Percentiles rank a stretch among this genome's conserved stretches.
These are phyloP conservation scores for Sparidentex hasta DNA, from an alignment of 2,797 vertebrate genomes.

Conservation along the genomic window DNA sequence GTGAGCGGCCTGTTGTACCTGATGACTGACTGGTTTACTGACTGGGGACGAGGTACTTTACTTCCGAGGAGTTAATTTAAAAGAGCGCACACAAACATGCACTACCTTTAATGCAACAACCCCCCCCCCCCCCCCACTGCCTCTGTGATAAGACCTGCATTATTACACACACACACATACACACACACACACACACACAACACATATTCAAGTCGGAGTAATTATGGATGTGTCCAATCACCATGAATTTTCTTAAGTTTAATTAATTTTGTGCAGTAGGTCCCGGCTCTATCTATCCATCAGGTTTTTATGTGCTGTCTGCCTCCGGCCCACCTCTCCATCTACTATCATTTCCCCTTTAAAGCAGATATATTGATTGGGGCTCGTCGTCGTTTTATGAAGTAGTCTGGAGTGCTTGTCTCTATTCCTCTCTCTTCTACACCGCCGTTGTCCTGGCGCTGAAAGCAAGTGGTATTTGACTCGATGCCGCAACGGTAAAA, in stretches of 20 bases:
- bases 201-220: conserved; percentile 39
- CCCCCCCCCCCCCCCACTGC: not conserved
- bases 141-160: conserved; percentile 20
- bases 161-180: conserved; percentile 17
- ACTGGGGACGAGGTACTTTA: conserved; percentile 40
- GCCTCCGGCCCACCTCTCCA: conserved; percentile 38
- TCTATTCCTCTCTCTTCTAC: conserved; percentile 32
- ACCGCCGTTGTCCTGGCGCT: conserved; percentile 29
- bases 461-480: conserved; percentile 26
- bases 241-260: conserved; percentile 70
- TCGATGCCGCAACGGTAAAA: conserved; percentile 30
- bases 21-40: conserved; percentile 53
- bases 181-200: conserved; percentile 7
- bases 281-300: conserved; percentile 63
- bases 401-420: conserved; percentile 40
- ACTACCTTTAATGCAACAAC: conserved; percentile 8
- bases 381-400: conserved; percentile 57
- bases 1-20: conserved; percentile 7
- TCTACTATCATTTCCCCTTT: conserved; percentile 59
- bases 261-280: conserved; percentile 72
- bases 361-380: conserved; percentile 69
- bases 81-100: conserved; percentile 42
- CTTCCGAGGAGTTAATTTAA: conserved; percentile 53
- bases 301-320: conserved; percentile 72
- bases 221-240: conserved; percentile 70